These are phyloP conservation scores for Sphaerophoria rueppellii DNA, from an alignment of 2,888 invertebrate genomes.

Conservation along the genomic window DNA sequence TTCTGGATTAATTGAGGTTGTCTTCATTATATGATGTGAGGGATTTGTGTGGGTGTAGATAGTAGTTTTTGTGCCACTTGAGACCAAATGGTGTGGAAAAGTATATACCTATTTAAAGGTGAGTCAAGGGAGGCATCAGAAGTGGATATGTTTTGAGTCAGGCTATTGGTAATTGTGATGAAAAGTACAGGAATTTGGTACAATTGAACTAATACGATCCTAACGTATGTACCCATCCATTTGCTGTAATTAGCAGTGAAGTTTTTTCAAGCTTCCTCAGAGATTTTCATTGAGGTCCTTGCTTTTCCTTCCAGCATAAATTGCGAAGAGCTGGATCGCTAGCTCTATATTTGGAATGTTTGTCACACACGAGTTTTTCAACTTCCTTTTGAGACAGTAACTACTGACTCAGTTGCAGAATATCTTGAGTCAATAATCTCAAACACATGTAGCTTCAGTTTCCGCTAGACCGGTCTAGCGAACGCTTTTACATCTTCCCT, in stretches of 20 bases:
- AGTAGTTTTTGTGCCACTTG: no score
- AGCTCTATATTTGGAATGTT: no score
- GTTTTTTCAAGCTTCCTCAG: slow-evolving; percentile 2
- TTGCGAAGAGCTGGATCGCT: no score
- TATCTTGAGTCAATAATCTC: slow-evolving; percentile 7
- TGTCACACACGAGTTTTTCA: no score
- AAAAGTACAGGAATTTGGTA: not conserved
- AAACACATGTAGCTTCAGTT: slow-evolving; percentile 4
- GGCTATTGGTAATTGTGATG: not conserved
- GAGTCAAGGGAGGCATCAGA: not conserved
- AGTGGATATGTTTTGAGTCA: not conserved
- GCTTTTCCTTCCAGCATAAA: slow-evolving; percentile 1
- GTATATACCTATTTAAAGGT: no score
- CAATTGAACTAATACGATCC: not conserved
- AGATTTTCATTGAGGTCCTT: not conserved
- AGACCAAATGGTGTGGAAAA: no score
- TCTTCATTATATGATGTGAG: not conserved
- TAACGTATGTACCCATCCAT: no score
- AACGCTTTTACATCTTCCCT: slow-evolving; percentile 4
- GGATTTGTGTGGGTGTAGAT: no score
- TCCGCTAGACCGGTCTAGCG: slow-evolving; percentile 9
- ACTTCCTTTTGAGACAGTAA: not conserved
- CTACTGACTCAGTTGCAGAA: slow-evolving; percentile 4
- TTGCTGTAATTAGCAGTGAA: no score
- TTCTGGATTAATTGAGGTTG: not conserved